A percentile compares a stretch with the other conserved stretches of the same genome.
Evolutionary conservation across 2,797 vertebrate genomes (phyloP).

Genomic region (Mus caroli): DNA sequence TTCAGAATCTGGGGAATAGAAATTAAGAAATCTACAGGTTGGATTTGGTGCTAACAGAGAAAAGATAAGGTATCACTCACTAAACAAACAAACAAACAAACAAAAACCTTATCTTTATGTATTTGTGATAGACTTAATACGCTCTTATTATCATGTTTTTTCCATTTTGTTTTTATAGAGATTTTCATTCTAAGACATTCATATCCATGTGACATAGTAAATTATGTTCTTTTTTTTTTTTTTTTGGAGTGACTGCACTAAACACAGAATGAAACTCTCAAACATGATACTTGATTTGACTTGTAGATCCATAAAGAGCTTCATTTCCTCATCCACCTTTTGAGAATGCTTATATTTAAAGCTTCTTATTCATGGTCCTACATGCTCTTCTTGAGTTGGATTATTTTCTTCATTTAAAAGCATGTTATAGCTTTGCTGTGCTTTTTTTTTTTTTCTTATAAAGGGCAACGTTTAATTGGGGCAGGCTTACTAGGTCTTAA

Average conservation of each 20-base stretch:
- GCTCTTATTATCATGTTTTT: not conserved
- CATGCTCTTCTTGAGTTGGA: not conserved
- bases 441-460: not conserved
- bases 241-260: not conserved
- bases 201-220: not conserved
- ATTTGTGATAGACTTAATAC: not conserved
- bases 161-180: not conserved
- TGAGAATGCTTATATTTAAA: not conserved
- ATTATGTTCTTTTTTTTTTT: not conserved
- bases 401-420: slow-evolving; percentile 11
- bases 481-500: not conserved
- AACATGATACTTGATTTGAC: not conserved
- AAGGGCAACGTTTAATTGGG: not conserved
- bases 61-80: not conserved
- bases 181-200: not conserved
- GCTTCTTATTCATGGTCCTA: not conserved
- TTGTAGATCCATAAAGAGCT: not conserved
- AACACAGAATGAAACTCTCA: not conserved
- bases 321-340: not conserved
- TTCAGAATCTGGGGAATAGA: not conserved
- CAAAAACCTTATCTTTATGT: not conserved
- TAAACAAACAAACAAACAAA: not conserved
- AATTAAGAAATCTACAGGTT: not conserved
- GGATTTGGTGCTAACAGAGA: not conserved
- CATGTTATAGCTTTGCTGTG: not conserved